Base-by-base conservation (phyloP, 2,113 vertebrate species). In the Psephotus haematonotus region DNA sequence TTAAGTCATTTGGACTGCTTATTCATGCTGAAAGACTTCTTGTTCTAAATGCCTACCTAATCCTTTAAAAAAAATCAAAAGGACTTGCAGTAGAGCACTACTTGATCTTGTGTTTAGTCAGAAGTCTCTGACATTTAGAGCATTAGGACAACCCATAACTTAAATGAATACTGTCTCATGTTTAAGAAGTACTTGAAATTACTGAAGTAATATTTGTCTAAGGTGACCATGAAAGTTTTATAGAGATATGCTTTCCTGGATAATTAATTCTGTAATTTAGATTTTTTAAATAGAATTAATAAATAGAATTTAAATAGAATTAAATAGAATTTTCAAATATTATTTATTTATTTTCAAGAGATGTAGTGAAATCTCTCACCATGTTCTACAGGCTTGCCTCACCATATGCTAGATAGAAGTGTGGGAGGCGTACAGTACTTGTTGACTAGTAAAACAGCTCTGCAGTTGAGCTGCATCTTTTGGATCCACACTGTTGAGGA, bases 281-380 rank as follows among this genome's bases (percentile, higher is more conserved):
- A 43, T 74, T 92, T 96, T n/a, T 55, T 4, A 15, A 86, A 77
- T 39, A 86, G 31, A 57, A 49, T 77, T 76, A 55, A 55, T n/a
- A 19, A 86, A 77, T 39, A 90, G 44, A 52, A 53, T 77, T 82
- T 93, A 55, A 55, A 19, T 55, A 55, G 18, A 20, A 55, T 55
- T 22, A 19, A 86, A 70, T 39, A 88, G 41, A 57, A 49, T 74
- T 82, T 93, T 74, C 12, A 77, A 74, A 78, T 81, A 81, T 81
- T 86, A 81, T 71, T 81, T 96, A 77, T 96, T 93, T 96, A 92
- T 82, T 83, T 92, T 31, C 18, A 75, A 70, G 70, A 50, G 53
- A 69, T 20, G 27, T 47, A 80, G 92, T 93, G 70, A 96, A 96
- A 91, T 64, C 60, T 60, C 53, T 92, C 65, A 75, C 29, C 39